Evolutionary conservation across 2,797 vertebrate species (phyloP), one percentile per base, ranked within the genome.

Genomic region (Takifugu ocellatus): DNA sequence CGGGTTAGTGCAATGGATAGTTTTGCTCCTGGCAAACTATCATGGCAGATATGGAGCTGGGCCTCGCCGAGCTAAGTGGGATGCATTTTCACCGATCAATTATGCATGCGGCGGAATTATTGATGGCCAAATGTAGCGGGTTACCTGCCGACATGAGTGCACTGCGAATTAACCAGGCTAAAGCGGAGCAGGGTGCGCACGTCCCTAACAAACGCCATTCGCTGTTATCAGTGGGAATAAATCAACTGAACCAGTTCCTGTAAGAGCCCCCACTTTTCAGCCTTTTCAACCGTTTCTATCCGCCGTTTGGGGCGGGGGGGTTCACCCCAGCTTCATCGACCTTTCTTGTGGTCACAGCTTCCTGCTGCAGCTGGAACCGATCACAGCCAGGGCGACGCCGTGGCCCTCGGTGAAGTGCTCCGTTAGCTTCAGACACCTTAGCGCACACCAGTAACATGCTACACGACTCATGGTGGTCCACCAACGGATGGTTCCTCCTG

Each of bases 51-150:
- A 78, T 73, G 63, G 75, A 79, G 72, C 63, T 68, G 45, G 58
- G 61, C 65, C 69, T 66, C 63, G 59, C 76, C 62, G 65, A 72
- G 74, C 73, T 83, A 88, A 89, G 76, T 83, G 84, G 65, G 67
- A 54, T 75, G 79, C 84, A 82, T 89, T 87, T 85, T 69, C 84
- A 56, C 67, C 16, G 43, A 84, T 88, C 66, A 80, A 88, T 89
- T 86, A 89, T 87, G 75, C 31, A 88, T 82, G 78, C 59, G 58
- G 56, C 74, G 70, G 83, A 90, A 90, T 87, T 82, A 89, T 90
- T 87, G 72, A 91, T 90, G 83, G 59, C 73, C 58, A 75, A 84
- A 83, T 79, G 78, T 79, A 78, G 81, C 36, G 71, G 70, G 72
- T 76, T 85, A 87, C 82, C 81, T 84, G 84, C 67, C 72, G 36